Base-by-base conservation (phyloP, 2,888 invertebrate species). In the Cynaeus angustus region DNA sequence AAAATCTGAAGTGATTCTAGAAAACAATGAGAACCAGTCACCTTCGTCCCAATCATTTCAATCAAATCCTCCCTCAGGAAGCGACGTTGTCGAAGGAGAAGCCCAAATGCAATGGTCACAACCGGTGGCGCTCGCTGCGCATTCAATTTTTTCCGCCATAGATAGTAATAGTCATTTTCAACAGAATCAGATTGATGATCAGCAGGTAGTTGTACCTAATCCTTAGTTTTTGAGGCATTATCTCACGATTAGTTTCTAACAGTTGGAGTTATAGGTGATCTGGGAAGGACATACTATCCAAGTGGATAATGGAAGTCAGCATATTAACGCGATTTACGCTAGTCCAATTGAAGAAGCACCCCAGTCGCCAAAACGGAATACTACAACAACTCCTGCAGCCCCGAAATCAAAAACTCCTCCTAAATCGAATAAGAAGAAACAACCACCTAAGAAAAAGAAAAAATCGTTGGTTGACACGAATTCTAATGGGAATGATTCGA, bases 241-340 rank as follows among this genome's bases (percentile, higher is more conserved):
- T n/a, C 21, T 3, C 21, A 1, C 13, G 12, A 4, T 3, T 13
- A 14, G 8, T 16, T 64, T 43, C 43, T 66, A 41, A 59, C 33
- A 12, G 8, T 0, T 12, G n/a, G 28, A 3, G 28, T 59, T 61
- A 62, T 83, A 90, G 90, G 90, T 90, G 50, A 86, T 90, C 76
- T 91, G 90, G 90, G 89, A 90, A 85, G 89, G 89, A 12, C 89
- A 90, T 77, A 88, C 89, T n/a, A 89, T 90, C 70, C 88, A 89
- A 84, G 89, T 90, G 8, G 89, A 89, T 74, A 88, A 88, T 7
- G 78, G 81, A 14, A 79, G 74, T 61, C 77, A 74, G 56, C 81
- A 82, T 74, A 82, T 84, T 9, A 81, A 79, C 56, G 78, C 82
- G 0, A 81, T 85, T 43, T 85, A 85, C 67, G 80, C 83, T 28